Percentiles rank a stretch among this genome's conserved stretches.
These are phyloP conservation scores for Desmophyllum pertusum DNA, from an alignment of 92 coral and sea anemone genomes.

Conservation along the genomic window DNA sequence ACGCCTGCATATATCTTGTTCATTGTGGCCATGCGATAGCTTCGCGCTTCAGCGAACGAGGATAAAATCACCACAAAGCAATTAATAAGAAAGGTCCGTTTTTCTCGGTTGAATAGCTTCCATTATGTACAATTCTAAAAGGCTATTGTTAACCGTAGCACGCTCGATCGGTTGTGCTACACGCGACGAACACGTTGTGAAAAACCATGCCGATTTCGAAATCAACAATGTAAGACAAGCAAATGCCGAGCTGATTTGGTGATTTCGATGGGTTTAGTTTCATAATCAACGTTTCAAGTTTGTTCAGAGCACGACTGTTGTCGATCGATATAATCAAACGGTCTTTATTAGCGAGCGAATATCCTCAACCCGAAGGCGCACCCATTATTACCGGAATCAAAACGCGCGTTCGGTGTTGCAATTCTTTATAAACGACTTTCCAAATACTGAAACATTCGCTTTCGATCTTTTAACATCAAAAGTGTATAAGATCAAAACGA, in stretches of 20 bases:
- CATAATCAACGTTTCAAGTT: background rate
- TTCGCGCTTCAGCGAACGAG: constrained; percentile 13
- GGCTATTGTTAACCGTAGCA: too few species aligned
- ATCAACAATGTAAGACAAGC: background rate
- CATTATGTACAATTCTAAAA: background rate
- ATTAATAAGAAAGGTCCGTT: background rate
- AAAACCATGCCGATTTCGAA: constrained; percentile 16
- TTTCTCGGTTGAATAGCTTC: background rate
- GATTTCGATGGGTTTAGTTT: background rate
- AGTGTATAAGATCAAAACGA: background rate
- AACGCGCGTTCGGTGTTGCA: background rate
- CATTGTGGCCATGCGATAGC: background rate
- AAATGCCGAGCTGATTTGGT: background rate
- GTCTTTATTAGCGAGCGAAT: background rate
- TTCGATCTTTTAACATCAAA: background rate
- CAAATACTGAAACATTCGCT: background rate
- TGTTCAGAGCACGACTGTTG: background rate
- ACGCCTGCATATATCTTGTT: background rate
- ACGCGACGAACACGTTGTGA: background rate
- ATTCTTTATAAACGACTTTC: too few species aligned
- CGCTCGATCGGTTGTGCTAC: too few species aligned
- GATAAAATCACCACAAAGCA: background rate
- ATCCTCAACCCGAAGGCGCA: background rate
- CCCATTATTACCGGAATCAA: background rate
- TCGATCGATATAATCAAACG: background rate